phyloP scores from a whole-genome alignment of 2,888 invertebrate species.

The Caenorhabditis drosophilae region DNA sequence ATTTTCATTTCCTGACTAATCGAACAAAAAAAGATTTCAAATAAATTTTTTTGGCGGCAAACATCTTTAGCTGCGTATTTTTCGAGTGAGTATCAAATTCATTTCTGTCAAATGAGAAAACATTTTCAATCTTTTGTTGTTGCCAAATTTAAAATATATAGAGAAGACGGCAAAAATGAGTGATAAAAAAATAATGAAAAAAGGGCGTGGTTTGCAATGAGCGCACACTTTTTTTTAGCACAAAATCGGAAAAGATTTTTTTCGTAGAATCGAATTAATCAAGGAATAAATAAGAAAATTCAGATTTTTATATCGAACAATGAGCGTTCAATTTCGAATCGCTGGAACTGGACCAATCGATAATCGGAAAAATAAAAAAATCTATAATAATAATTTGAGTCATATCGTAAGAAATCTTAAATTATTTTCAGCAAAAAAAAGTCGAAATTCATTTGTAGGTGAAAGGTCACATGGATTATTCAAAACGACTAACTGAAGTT shows the following conservation, averaged over 20 bases:
- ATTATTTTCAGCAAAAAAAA: background rate
- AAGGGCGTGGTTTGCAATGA: too few relatives aligned
- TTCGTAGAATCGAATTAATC: too few relatives aligned
- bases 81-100: background rate
- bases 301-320: constrained; percentile 76
- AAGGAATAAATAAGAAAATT: too few relatives aligned
- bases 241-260: too few relatives aligned
- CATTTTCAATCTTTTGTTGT: too few relatives aligned
- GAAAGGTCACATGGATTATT: constrained; percentile 67
- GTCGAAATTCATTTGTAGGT: constrained; percentile 43
- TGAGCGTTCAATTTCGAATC: constrained; percentile 75
- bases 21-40: constrained; percentile 5
- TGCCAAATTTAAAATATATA: too few relatives aligned
- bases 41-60: background rate
- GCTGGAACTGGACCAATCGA: constrained; percentile 75
- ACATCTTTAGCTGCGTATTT: too few relatives aligned
- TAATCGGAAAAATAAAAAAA: constrained; percentile 71
- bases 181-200: too few relatives aligned
- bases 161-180: too few relatives aligned
- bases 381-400: constrained; percentile 75
- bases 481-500: constrained; percentile 63
- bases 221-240: too few relatives aligned
- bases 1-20: too few relatives aligned
- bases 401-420: constrained; percentile 71
- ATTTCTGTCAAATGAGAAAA: too few relatives aligned